A percentile compares a stretch with the other conserved stretches of the same genome.
Conservation (phyloP, 2,888 invertebrate genomes). For the Tenthredo amoena region DNA sequence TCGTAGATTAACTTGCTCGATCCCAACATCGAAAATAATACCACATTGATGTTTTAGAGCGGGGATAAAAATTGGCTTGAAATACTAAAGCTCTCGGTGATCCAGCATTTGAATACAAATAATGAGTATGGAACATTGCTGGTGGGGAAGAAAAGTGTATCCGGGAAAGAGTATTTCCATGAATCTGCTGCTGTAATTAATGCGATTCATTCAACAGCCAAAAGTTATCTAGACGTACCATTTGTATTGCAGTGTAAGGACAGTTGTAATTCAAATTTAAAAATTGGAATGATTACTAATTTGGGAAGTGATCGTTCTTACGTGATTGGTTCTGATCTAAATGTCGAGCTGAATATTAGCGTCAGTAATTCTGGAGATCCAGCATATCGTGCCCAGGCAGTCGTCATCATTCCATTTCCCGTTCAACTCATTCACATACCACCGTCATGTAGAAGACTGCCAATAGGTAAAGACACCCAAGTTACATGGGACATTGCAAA, state of each 20-base stretch:
- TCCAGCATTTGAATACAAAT: background rate
- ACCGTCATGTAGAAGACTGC: constrained; percentile 58
- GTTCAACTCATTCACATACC: constrained; percentile 59
- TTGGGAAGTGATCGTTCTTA: constrained; percentile 61
- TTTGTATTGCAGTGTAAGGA: constrained; percentile 71
- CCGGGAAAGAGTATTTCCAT: background rate
- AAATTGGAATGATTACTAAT: constrained; percentile 58
- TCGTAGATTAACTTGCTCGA: background rate
- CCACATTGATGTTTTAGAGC: constrained; percentile 58
- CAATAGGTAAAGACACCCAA: constrained; percentile 60
- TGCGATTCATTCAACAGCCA: constrained; percentile 60
- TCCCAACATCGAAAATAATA: background rate
- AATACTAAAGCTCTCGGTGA: background rate
- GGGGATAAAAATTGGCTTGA: constrained; percentile 51
- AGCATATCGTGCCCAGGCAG: constrained; percentile 61
- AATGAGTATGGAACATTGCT: background rate
- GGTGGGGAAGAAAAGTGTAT: background rate
- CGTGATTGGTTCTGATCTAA: constrained; percentile 72
- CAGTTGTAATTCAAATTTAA: constrained; percentile 66
- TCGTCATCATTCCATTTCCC: constrained; percentile 58
- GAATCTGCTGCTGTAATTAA: constrained; percentile 60
- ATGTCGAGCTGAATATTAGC: constrained; percentile 67
- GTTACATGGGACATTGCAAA: constrained; percentile 72
- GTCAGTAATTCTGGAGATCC: constrained; percentile 62
- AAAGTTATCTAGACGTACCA: constrained; percentile 65